Evolutionary conservation across 1,140 invertebrate species (phyloP).

Genomic region (Dendroctonus valens): DNA sequence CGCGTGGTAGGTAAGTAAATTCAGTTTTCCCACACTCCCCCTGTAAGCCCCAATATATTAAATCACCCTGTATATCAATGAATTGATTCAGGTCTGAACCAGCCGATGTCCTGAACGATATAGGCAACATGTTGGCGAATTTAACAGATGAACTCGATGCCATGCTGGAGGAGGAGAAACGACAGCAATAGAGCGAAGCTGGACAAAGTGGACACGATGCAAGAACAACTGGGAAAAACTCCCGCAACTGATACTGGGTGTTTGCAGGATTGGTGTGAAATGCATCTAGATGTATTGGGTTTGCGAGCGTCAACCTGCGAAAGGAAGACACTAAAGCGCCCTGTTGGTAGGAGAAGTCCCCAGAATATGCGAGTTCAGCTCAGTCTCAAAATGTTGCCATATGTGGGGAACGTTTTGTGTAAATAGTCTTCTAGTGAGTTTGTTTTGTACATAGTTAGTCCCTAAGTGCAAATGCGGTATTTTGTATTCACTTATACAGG

Average conservation of each 20-base stretch:
- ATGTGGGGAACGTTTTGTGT: too few relatives aligned
- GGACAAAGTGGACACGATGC: background rate
- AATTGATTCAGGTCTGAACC: slow-evolving; percentile 58
- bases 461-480: background rate
- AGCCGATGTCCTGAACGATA: slow-evolving; percentile 92
- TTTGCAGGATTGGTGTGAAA: slow-evolving; percentile 5
- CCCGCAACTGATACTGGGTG: background rate
- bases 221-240: background rate
- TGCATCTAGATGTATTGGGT: slow-evolving; percentile 3
- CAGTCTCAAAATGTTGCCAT: background rate
- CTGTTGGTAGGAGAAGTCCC: too few relatives aligned
- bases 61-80: too few relatives aligned
- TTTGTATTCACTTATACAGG: background rate
- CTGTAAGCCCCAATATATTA: too few relatives aligned
- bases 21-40: background rate
- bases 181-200: slow-evolving; percentile 52
- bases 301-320: background rate
- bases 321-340: background rate
- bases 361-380: background rate
- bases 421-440: too few relatives aligned
- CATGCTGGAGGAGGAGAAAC: slow-evolving; percentile 90
- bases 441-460: too few relatives aligned
- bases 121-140: slow-evolving; percentile 94
- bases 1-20: slow-evolving; percentile 38
- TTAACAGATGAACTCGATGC: slow-evolving; percentile 91